These are phyloP conservation scores for Ceyx margarethae DNA, from an alignment of 2,113 vertebrate genomes.

Conservation along the genomic window DNA sequence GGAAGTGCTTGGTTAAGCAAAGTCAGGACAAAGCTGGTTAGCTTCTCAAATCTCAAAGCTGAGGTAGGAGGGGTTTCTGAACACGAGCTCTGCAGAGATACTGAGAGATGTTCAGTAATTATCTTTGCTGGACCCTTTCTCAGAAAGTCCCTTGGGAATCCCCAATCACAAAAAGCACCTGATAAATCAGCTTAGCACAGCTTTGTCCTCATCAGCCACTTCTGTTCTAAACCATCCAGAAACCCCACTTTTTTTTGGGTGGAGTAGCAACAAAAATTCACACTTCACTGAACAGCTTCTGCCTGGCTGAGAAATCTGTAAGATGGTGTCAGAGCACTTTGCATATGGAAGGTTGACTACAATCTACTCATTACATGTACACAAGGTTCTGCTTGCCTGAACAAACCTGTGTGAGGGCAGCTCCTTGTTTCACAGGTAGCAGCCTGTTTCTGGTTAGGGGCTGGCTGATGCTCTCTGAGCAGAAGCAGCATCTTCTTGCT, in stretches of 20 bases:
- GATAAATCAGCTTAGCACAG: neutral
- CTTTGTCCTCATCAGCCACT: neutral
- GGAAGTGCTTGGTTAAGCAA: neutral
- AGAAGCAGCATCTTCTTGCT: neutral
- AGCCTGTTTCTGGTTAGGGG: neutral
- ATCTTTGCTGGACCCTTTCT: neutral
- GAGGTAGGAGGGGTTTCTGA: neutral
- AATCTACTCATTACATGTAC: neutral
- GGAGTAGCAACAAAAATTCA: neutral
- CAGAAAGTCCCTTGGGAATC: neutral
- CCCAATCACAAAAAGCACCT: neutral
- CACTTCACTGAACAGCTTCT: neutral
- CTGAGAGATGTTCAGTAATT: neutral
- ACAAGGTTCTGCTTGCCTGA: neutral
- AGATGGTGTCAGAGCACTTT: neutral
- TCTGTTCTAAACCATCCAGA: neutral
- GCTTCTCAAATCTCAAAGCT: neutral
- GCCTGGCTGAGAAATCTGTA: neutral
- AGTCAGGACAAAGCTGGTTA: neutral
- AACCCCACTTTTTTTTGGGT: neutral
- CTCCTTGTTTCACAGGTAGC: neutral
- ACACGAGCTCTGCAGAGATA: neutral
- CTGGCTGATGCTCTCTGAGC: neutral
- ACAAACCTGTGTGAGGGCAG: neutral
- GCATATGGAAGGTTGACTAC: neutral